Base-by-base conservation (phyloP, 2,888 invertebrate genomes). In the Cyclophora punctaria region DNA sequence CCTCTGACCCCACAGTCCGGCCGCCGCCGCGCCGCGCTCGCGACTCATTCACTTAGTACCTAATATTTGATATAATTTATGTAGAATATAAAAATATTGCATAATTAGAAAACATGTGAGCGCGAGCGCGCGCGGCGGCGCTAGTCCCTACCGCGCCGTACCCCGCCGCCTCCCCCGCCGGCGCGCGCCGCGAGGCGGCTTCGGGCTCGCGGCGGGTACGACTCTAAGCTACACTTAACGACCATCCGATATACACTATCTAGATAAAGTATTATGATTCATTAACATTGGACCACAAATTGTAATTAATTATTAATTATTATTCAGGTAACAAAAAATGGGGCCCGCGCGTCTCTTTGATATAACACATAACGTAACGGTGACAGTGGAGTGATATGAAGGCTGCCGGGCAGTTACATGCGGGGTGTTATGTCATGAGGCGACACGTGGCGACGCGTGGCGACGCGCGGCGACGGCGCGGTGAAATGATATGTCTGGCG, bases 201-300 rank as follows among this genome's bases (percentile, higher is more conserved):
- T 44, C 46, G 45, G 49, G 52, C 6, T 44, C 48, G 46, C 40
- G 34, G 50, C 50, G 55, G 53, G 49, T 49, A 65, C 69, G 72
- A 71, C 78, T 42, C 6, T 78, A 79, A 69, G 71, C 80, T 83
- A 80, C 64, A 65, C 78, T 78, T 72, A 76, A 62, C 73, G 71
- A 78, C 65, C 74, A 70, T 74, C 76, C 64, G 67, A 73, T 83
- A 76, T 76, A 70, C 72, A 70, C 84, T 87, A 88, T 82, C 80
- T 86, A 85, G 78, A 78, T 81, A 77, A 77, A 82, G 75, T 83
- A 83, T 84, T 77, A 83, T 84, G 86, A 83, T 85, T 84, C 83
- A 78, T 83, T 79, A 87, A 86, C 83, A 89, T 89, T 89, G 89
- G 89, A 89, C 89, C 89, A 85, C 89, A 82, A 75, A 84, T 87